A percentile compares a stretch with the other conserved stretches of the same genome.
These are phyloP conservation scores for Tinea semifulvella DNA, from an alignment of 2,888 invertebrate species.

Conservation along the genomic window DNA sequence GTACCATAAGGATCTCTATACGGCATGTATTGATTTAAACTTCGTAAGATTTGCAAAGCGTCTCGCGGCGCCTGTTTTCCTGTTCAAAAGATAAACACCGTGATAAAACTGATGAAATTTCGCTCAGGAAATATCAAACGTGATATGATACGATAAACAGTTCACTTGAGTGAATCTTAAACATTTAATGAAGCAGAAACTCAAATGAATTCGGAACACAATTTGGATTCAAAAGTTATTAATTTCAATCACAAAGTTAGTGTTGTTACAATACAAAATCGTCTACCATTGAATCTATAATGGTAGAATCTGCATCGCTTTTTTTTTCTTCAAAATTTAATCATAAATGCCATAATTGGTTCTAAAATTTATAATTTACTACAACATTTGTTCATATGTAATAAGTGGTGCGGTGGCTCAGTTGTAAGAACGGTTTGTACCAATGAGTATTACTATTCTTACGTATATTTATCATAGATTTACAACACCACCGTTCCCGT, in stretches of 20 bases:
- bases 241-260: background rate
- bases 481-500: too few relatives aligned
- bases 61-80: slow-evolving; percentile 43
- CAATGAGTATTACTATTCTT: too few relatives aligned
- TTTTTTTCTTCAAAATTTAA: too few relatives aligned
- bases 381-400: too few relatives aligned
- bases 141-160: background rate
- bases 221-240: background rate
- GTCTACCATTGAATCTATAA: too few relatives aligned
- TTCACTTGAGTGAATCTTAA: background rate
- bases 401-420: too few relatives aligned
- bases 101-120: background rate
- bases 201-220: background rate
- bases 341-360: too few relatives aligned
- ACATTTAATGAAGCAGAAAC: background rate
- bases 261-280: too few relatives aligned
- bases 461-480: too few relatives aligned
- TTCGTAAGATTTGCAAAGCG: slow-evolving; percentile 48
- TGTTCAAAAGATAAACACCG: slow-evolving; percentile 22
- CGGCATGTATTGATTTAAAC: slow-evolving; percentile 48
- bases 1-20: slow-evolving; percentile 50
- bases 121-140: background rate
- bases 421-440: too few relatives aligned
- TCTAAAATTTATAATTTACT: too few relatives aligned
- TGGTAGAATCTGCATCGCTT: too few relatives aligned